Conservation (phyloP, 2,888 invertebrate genomes). For the Epinotia nisella region DNA sequence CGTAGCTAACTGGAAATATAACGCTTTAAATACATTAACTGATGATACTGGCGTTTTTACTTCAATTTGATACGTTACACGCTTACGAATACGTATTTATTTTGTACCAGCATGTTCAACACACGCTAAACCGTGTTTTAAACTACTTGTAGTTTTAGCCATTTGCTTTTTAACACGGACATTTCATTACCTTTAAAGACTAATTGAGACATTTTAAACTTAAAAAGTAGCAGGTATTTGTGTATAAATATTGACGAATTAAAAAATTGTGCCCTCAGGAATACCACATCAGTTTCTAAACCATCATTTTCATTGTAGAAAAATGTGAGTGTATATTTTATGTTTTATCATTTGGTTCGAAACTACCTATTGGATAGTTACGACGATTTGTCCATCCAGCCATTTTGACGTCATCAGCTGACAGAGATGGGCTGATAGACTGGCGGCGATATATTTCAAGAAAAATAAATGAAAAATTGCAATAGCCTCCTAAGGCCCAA, state of each 20-base stretch:
- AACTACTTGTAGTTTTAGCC: neutral
- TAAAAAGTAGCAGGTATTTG: neutral
- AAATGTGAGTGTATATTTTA: no score
- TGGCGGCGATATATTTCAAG: no score
- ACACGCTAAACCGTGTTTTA: neutral
- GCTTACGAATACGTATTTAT: neutral
- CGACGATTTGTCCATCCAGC: no score
- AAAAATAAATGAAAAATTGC: no score
- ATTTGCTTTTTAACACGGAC: neutral
- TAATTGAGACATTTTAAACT: neutral
- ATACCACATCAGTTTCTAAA: no score
- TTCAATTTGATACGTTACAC: constrained; percentile 20
- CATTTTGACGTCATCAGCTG: no score
- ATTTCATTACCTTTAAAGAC: neutral
- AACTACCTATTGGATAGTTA: no score
- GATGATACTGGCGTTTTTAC: constrained; percentile 31
- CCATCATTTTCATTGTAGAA: no score
- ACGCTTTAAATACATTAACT: constrained; percentile 66
- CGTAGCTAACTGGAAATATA: constrained; percentile 74
- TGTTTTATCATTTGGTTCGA: no score
- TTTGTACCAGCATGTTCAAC: neutral
- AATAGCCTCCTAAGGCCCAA: no score
- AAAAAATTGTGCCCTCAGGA: no score
- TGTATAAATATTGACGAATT: neutral
- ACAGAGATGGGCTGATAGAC: no score